phyloP scores from a whole-genome alignment of 2,113 vertebrate species.

The Carassius carassius region DNA sequence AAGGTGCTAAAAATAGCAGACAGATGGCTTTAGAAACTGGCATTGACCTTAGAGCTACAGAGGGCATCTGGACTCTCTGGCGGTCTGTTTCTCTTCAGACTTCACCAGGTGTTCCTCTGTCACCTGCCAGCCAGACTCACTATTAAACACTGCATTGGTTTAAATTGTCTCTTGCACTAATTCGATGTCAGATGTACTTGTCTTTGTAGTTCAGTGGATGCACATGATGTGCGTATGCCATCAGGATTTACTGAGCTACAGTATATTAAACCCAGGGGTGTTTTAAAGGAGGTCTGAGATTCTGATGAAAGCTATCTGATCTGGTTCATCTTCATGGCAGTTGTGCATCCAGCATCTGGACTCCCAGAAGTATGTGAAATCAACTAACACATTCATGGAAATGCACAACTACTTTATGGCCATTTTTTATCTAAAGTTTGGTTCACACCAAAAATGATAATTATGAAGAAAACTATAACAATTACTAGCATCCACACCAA shows the following conservation, averaged over 20 bases:
- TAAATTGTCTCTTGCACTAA: conserved; percentile 9
- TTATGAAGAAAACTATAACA: too few species aligned
- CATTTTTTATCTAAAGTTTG: too few species aligned
- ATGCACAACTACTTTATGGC: too few species aligned
- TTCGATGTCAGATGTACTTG: conserved; percentile 13
- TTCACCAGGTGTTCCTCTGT: conserved; percentile 52
- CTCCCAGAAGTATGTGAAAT: too few species aligned
- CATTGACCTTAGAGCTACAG: conserved; percentile 39
- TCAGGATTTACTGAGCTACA: not conserved
- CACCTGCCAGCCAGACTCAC: not conserved
- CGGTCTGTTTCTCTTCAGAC: conserved; percentile 54
- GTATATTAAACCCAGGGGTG: not conserved
- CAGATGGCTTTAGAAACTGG: conserved; percentile 23
- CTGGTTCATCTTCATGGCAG: not conserved
- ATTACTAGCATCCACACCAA: too few species aligned
- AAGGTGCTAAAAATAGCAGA: conserved; percentile 37
- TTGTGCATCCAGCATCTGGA: too few species aligned
- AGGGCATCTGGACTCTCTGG: conserved; percentile 14
- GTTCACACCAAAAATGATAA: too few species aligned
- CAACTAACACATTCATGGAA: too few species aligned
- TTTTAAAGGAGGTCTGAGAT: not conserved
- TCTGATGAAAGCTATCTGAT: not conserved
- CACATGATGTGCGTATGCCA: not conserved
- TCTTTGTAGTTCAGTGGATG: not conserved
- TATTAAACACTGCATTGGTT: not conserved